Base-by-base conservation (phyloP, 2,888 invertebrate species). In the Lacanobia oleracea region DNA sequence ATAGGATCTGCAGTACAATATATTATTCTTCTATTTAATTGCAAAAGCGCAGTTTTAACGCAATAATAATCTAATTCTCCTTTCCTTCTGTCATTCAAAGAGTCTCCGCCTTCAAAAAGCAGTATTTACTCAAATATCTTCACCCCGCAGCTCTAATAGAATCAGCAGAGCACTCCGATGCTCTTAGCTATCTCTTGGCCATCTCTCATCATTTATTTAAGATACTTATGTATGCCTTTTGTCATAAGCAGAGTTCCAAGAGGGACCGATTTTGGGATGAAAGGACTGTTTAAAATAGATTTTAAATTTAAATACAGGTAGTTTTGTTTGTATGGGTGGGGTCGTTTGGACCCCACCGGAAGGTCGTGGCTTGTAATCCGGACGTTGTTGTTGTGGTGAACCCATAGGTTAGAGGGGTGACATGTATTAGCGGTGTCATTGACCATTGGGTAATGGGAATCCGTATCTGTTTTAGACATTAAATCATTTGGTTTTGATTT, bases 121-220 rank as follows among this genome's bases (percentile, higher is more conserved):
- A 63, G 64, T 56, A 65, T 57, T 75, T 50, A 21, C 56, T 57
- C 0, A 60, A 53, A 67, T 73, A 67, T 75, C 71, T 64, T 69
- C 50, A 80, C 23, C 43, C 48, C 27, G 23, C 12, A 43, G 18
- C 53, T 59, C 40, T 79, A 80, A 79, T 75, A 56, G 18, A 59
- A 75, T 78, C 78, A 75, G 48, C 56, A 59, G 59, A 75, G 78
- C 78, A 80, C 80, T 79, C 10, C 37, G 50, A 33, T 27, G 66
- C 81, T 72, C 67, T 72, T 48, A 67, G 61, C 61, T 6, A 14
- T 57, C 54, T n/a, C 33, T 53, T 64, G 68, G 43, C 54, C 66
- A 81, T 68, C 23, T 33, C 68, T 77, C 63, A 81, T 79, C 50
- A 61, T 77, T 81, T 81, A 79, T 79, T 63, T 56, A 81, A 33